Percentiles rank a stretch among this genome's conserved stretches.
Conservation (phyloP, 1,140 invertebrate genomes). For the Ips nitidus region DNA sequence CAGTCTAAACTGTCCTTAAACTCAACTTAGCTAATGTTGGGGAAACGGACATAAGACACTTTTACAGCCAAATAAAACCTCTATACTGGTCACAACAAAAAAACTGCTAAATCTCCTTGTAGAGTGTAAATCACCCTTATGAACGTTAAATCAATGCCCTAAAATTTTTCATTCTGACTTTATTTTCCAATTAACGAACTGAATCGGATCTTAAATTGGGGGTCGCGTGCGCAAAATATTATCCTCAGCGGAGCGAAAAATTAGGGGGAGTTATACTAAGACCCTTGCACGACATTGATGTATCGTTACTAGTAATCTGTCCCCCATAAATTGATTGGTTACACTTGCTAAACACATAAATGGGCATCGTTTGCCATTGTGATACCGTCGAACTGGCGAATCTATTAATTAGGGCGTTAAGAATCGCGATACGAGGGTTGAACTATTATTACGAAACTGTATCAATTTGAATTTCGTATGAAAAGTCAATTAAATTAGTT, state of each 20-base stretch:
- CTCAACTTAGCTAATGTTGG: no score
- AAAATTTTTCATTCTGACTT: slow-evolving; percentile 9
- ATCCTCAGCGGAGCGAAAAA: slow-evolving; percentile 30
- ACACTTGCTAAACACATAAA: slow-evolving; percentile 41
- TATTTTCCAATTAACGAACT: slow-evolving; percentile 27
- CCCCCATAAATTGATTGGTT: slow-evolving; percentile 31
- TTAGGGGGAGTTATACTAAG: slow-evolving; percentile 31
- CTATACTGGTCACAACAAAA: no score
- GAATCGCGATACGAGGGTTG: neutral
- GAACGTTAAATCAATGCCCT: no score
- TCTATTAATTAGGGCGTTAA: slow-evolving; percentile 26
- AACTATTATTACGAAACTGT: no score
- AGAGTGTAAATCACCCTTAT: no score
- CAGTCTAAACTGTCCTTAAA: no score
- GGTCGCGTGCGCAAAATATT: slow-evolving; percentile 28
- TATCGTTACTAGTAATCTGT: slow-evolving; percentile 31
- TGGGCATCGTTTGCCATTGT: slow-evolving; percentile 29
- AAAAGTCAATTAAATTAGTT: slow-evolving; percentile 11
- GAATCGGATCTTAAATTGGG: slow-evolving; percentile 24
- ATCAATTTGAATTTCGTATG: no score
- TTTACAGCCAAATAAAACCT: no score
- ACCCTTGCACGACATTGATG: slow-evolving; percentile 28
- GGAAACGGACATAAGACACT: no score
- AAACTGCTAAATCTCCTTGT: no score
- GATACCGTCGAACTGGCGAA: slow-evolving; percentile 4